Base-by-base conservation (phyloP, 2,888 invertebrate genomes). In the Hydrotaea cyrtoneurina region DNA sequence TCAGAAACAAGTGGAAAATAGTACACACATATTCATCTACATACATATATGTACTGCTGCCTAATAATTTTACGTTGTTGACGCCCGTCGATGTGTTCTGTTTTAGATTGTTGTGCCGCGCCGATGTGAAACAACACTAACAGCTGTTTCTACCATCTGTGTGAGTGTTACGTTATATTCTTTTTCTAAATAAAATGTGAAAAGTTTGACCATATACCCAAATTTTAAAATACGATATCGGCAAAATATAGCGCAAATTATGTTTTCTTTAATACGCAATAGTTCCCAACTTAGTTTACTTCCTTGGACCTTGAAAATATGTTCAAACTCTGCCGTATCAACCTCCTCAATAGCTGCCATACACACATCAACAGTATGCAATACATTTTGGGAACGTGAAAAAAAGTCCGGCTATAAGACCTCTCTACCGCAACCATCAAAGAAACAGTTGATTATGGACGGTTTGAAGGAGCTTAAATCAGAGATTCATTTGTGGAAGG, bases 401-500 rank as follows among this genome's bases (percentile, higher is more conserved):
- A 92, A 91, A 78, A 92, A 92, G 85, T 89, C 92, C 21, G 92
- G 92, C 46, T 92, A 92, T 82, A 89, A 90, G 82, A 91, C 89
- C 2, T 87, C 89, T 81, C 72, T 91, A 2, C 87, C 89, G 17
- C 82, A 88, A n/a, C 90, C 90, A 53, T 92, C 94, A 2, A 93
- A 92, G 84, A 93, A 93, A 59, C 92, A 95, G 86, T 93, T 94
- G 80, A 91, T 96, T 46, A 93, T 94, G 72, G 93, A 94, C 83
- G 97, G 96, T 0, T 92, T 95, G 15, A 94, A 94, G 85, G 94
- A 95, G 87, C 89, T 97, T 0, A 95, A 95, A 89, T 84, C 93
- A 5, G 97, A 97, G 93, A 92, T 95, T 0, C 92, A 93, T 59
- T 87, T 96, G 43, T 95, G 95, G 93, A 93, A 93, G 46, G 90